Conservation (phyloP, 2,888 invertebrate species). For the Tenodera sinensis region DNA sequence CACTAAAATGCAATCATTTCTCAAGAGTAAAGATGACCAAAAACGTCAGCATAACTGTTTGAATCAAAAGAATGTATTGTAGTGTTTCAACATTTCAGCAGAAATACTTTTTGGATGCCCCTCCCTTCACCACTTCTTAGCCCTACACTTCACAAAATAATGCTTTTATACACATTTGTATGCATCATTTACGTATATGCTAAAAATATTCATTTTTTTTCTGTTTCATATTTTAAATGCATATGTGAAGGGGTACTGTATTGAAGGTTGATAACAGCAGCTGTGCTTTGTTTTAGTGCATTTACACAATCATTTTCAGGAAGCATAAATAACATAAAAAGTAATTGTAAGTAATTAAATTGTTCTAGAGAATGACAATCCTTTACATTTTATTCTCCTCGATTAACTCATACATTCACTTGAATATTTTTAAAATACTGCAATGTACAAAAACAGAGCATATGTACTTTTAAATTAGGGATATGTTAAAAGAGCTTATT, state of each 20-base stretch:
- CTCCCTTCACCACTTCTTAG: background rate
- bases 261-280: background rate
- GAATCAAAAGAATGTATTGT: background rate
- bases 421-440: background rate
- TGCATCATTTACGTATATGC: no score
- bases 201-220: background rate
- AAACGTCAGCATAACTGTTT: background rate
- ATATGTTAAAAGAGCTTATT: background rate
- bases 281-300: background rate
- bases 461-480: background rate
- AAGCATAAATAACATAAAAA: background rate
- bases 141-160: no score
- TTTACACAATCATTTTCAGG: background rate
- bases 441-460: background rate
- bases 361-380: no score
- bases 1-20: background rate
- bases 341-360: background rate
- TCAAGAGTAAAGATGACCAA: background rate
- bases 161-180: no score
- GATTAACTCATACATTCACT: no score
- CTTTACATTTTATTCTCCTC: no score
- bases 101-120: background rate
- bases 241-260: background rate
- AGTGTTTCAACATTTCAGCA: background rate
- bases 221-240: background rate